These are phyloP conservation scores for Tadarida brasiliensis DNA, from an alignment of 2,797 vertebrate species.

Conservation along the genomic window DNA sequence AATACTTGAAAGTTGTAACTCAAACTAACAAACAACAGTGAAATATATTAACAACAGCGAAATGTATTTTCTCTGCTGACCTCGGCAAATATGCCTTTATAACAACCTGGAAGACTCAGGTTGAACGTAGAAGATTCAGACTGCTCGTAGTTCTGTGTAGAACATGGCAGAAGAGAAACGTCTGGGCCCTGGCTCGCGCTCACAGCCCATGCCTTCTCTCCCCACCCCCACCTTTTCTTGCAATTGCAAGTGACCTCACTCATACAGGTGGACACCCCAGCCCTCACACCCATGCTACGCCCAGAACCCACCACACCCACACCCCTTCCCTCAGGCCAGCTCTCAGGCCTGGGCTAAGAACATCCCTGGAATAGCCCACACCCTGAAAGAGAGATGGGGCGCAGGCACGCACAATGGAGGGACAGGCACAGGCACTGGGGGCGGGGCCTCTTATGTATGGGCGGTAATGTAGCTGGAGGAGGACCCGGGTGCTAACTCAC, in stretches of 20 bases:
- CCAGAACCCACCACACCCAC: not conserved
- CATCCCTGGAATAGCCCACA: fast-evolving
- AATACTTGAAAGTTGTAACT: constrained; percentile 30
- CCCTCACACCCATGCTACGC: not conserved
- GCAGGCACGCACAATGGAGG: not conserved
- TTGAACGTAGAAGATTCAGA: not conserved
- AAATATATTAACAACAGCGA: constrained; percentile 21
- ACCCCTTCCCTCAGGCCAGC: not conserved
- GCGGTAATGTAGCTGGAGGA: not conserved
- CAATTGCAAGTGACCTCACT: not conserved
- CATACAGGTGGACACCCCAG: too few relatives aligned
- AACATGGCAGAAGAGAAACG: not conserved
- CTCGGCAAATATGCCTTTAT: not conserved
- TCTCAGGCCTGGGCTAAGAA: not conserved
- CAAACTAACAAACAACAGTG: constrained; percentile 8
- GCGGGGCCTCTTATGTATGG: not conserved
- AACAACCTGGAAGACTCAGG: not conserved
- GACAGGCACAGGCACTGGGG: not conserved
- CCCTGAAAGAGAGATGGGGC: not conserved
- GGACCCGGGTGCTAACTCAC: not conserved
- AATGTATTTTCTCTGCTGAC: not conserved
- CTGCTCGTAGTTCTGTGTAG: not conserved
- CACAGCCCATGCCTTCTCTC: not conserved
- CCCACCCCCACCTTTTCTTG: not conserved
- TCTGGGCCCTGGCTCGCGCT: not conserved